Percentiles rank a stretch among this genome's conserved stretches.
These are phyloP conservation scores for Drosophila siamana DNA, from an alignment of 2,888 invertebrate species.

Conservation along the genomic window DNA sequence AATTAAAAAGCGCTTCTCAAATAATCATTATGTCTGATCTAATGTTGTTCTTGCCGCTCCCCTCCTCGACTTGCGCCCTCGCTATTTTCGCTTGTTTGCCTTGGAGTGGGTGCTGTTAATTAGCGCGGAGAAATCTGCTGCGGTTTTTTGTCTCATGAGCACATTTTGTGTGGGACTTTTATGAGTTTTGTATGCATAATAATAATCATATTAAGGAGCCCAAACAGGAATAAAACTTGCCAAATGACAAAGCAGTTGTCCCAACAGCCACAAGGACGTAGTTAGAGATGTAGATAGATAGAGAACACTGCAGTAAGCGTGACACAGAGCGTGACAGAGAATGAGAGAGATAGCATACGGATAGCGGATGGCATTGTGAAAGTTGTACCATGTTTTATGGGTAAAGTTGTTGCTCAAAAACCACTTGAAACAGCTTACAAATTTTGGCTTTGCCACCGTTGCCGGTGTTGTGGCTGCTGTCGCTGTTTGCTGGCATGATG, in stretches of 20 bases:
- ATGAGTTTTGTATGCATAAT: slow-evolving; percentile 58
- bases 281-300: slow-evolving; percentile 16
- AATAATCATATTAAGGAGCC: slow-evolving; percentile 67
- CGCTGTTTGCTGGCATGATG: slow-evolving; percentile 65
- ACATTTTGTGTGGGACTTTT: slow-evolving; percentile 39
- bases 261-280: slow-evolving; percentile 27
- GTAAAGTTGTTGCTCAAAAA: slow-evolving; percentile 73
- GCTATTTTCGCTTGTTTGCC: neutral
- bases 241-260: slow-evolving; percentile 58
- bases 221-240: slow-evolving; percentile 56
- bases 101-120: slow-evolving; percentile 57
- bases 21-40: slow-evolving; percentile 70
- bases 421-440: slow-evolving; percentile 68
- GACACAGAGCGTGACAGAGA: slow-evolving; percentile 4
- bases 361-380: slow-evolving; percentile 30
- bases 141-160: slow-evolving; percentile 48
- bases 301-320: neutral
- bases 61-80: no score
- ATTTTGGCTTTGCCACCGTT: slow-evolving; percentile 56
- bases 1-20: slow-evolving; percentile 78
- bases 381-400: slow-evolving; percentile 66
- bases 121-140: slow-evolving; percentile 65
- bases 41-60: slow-evolving; percentile 27
- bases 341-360: slow-evolving; percentile 1
- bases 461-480: slow-evolving; percentile 5